Base-by-base conservation (phyloP, 2,888 invertebrate species). In the Portevinia maculata region DNA sequence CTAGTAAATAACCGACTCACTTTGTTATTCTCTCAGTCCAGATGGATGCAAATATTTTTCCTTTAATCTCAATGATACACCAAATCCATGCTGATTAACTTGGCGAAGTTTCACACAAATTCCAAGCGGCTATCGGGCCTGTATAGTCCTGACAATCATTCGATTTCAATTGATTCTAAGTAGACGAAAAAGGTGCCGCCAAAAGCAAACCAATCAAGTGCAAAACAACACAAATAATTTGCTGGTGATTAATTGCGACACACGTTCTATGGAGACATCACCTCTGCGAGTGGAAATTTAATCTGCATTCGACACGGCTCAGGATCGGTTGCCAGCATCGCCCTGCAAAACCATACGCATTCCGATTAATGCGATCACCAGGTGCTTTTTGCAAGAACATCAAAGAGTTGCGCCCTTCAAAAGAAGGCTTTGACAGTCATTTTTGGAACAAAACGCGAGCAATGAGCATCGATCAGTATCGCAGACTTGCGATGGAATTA, bases 81-180 rank as follows among this genome's bases (percentile, higher is more conserved):
- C 48, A 62, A 55, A 70, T 50, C 41, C 62, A n/a, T 32, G 64
- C 32, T 73, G 79, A 79, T 79, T 74, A 74, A 67, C 74, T 67
- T 53, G 19, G 37, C 30, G 57, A 30, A 39, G 60, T 48, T 28
- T 53, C 9, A 19, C 8, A 1, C 11, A 15, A 78, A 64, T 78
- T 57, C 76, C 62, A 70, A 30, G 34, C 46, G 34, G 34, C 13
- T 34, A 24, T 11, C 32, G 28, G 30, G 17, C 30, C 50, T 53
- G 65, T 50, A 17, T 7, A 55, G 60, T 69, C 37, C 48, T 69
- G 50, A 46, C 75, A 79, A 62, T 75, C 69, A 62, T 75, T 79
- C 62, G 75, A 79, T 79, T 50, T 17, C 79, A 62, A 79, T 74
- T 74, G 79, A 79, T 74, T 79, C 74, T 34, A 34, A 69, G 55